phyloP scores from a whole-genome alignment of 2,888 invertebrate species.

The Mylabris sibirica region DNA sequence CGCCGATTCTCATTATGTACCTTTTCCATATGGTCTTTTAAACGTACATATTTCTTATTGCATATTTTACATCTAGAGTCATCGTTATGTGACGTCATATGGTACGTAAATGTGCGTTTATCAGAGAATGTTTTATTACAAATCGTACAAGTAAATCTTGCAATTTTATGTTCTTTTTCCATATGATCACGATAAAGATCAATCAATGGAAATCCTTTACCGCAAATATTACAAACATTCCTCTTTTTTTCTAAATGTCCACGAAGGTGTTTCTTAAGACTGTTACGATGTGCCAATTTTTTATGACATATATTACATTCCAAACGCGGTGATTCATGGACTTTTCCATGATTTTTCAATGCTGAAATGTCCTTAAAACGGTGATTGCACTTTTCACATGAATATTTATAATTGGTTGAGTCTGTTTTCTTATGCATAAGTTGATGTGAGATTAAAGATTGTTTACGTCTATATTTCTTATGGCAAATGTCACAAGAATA shows the following conservation, averaged over 20 bases:
- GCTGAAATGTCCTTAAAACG: no score
- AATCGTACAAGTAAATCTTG: conserved; percentile 27
- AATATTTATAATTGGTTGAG: background rate
- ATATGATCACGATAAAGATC: background rate
- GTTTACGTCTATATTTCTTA: background rate
- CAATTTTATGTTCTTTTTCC: background rate
- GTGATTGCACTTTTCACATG: no score
- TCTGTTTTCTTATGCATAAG: background rate
- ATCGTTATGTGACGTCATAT: background rate
- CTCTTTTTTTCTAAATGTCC: background rate
- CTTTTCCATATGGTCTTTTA: background rate
- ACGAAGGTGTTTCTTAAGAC: background rate
- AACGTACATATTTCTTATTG: background rate
- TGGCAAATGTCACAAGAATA: background rate
- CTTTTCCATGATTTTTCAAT: background rate
- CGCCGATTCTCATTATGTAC: background rate
- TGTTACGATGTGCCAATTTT: background rate
- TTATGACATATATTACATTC: background rate
- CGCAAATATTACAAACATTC: background rate
- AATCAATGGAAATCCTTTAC: background rate
- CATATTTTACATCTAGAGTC: background rate
- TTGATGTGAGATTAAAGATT: background rate
- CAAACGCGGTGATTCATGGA: background rate
- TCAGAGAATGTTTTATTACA: conserved; percentile 10
- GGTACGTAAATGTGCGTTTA: background rate